A percentile compares a stretch with the other conserved stretches of the same genome.
phyloP scores from a whole-genome alignment of 2,888 invertebrate species.

The Campoplex nolae region DNA sequence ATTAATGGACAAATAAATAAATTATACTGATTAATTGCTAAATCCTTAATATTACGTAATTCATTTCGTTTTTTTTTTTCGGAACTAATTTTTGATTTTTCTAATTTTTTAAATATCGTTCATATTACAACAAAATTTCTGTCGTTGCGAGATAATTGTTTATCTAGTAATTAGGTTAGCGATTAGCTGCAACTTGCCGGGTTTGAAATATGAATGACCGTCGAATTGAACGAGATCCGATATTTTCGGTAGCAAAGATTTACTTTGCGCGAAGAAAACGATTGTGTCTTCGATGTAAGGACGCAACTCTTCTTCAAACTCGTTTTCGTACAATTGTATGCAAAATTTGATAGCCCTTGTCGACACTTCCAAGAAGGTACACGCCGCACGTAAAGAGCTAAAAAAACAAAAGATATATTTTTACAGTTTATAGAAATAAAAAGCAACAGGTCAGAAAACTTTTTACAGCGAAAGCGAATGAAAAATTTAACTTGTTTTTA shows the following conservation, averaged over 20 bases:
- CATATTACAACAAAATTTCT: too few species aligned
- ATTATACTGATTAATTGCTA: neutral
- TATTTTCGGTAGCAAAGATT: conserved; percentile 15
- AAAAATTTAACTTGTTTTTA: neutral
- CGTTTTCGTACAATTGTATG: conserved; percentile 1
- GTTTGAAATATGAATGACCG: neutral
- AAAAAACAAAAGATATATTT: neutral
- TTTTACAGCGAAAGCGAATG: neutral
- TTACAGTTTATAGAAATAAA: neutral
- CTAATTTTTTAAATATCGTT: neutral
- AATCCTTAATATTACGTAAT: neutral
- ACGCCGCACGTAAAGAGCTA: neutral
- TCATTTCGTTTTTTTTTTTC: neutral
- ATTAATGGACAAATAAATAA: neutral
- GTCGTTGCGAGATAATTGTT: neutral
- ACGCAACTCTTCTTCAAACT: neutral
- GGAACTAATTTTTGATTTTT: neutral
- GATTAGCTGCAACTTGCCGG: neutral
- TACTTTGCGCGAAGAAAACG: conserved; percentile 4
- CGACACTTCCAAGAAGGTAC: neutral
- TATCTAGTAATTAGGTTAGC: neutral
- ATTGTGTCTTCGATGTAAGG: conserved; percentile 13
- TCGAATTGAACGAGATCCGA: neutral
- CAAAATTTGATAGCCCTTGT: neutral
- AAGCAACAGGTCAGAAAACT: neutral